Percentiles rank a stretch among this genome's conserved stretches.
Conservation (phyloP, 2,888 invertebrate genomes). For the Lithophane leautieri region DNA sequence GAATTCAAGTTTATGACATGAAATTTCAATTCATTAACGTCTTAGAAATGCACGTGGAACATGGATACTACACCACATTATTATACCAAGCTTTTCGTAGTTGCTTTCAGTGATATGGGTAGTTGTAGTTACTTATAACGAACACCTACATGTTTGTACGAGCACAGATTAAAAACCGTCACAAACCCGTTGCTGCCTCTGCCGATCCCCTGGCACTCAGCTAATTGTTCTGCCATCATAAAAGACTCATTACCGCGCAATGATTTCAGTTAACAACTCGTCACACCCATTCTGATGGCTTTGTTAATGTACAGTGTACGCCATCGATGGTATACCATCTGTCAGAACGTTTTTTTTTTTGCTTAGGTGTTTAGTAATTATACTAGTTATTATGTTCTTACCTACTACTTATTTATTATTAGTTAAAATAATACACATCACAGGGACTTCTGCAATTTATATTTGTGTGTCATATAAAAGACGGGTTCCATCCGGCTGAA, state of each 20-base stretch:
- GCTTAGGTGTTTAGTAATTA: no score
- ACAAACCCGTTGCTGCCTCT: constrained; percentile 3
- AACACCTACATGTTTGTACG: background rate
- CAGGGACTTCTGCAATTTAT: no score
- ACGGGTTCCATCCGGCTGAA: background rate
- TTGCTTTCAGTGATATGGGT: background rate
- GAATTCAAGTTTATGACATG: background rate
- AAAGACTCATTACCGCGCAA: constrained; percentile 44
- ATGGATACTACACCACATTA: background rate
- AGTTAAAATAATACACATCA: background rate
- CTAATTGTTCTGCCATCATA: constrained; percentile 48
- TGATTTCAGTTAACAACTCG: constrained; percentile 41
- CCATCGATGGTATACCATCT: background rate
- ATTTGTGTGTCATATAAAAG: background rate
- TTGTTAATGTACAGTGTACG: constrained; percentile 11
- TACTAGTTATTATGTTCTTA: background rate
- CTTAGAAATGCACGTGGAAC: no score
- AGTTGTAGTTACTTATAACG: background rate
- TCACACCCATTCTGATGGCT: constrained; percentile 28
- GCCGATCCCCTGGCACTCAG: constrained; percentile 27
- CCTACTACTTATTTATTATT: background rate
- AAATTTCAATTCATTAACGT: background rate
- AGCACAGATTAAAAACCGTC: background rate
- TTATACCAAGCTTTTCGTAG: background rate
- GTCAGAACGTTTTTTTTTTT: background rate